Base-by-base conservation (phyloP, 2,113 vertebrate genomes). In the Neolamprologus tretocephalus region DNA sequence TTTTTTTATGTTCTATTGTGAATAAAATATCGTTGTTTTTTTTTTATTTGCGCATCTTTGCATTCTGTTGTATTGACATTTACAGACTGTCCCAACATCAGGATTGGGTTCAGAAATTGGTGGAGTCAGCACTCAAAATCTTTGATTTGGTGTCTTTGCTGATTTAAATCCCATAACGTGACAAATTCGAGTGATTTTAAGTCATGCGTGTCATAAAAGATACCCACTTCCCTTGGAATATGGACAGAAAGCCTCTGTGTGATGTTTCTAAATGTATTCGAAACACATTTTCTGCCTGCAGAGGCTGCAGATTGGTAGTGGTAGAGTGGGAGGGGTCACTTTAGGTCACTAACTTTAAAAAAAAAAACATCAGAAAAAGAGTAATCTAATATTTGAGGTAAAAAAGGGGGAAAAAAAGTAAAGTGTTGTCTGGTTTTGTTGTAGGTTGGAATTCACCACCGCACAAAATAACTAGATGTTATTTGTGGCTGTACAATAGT, bases 391-490 rank as follows among this genome's bases (percentile, higher is more conserved):
- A 85, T 26, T 6, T 35, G 40, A 51, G 11, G 16, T 0, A 7
- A 51, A 21, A 51, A 51, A 21, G 19, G 1, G 8, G 5, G 0
- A 0, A 16, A 55, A 31, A 51, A 86, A 42, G n/a, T 26, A 81
- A 79, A 53, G 66, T 45, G n/a, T 54, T 10, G 78, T 31, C 61
- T 82, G 58, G 23, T 51, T 84, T 71, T 73, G 42, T 80, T 21
- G 68, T 31, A 42, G n/a, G 21, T 85, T 9, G 7, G n/a, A 83
- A 89, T 12, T 51, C 54, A 45, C 31, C 61, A 21, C 35, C 1
- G 21, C 23, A 71, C 42, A 57, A 78, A 51, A 63, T 47, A 89
- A 21, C 42, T 35, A 37, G 37, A 80, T 57, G 80, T 87, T 37
- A 21, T 51, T 78, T 82, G 10, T 83, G 73, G 66, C 14, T 45